A percentile compares a stretch with the other conserved stretches of the same genome.
phyloP scores from a whole-genome alignment of 2,113 vertebrate genomes.

The Hydrolagus affinis region DNA sequence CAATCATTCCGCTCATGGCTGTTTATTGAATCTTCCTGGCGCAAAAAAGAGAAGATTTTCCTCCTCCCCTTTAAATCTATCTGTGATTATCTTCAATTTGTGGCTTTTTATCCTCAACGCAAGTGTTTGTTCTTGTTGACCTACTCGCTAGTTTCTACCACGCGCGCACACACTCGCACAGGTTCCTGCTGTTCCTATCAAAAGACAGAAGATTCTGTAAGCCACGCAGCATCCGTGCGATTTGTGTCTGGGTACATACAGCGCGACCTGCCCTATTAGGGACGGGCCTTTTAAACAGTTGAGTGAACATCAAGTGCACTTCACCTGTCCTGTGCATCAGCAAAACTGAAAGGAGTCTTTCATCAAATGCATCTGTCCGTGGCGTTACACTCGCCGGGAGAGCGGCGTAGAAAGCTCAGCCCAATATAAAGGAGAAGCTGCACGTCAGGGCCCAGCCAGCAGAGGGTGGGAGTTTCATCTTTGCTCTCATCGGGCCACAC shows the following conservation, averaged over 20 bases:
- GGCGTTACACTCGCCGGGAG: background rate
- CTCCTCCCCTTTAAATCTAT: too few species aligned
- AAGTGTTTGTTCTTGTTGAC: too few species aligned
- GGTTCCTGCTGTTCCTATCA: background rate
- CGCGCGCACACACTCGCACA: too few species aligned
- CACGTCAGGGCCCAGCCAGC: background rate
- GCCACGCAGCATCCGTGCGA: background rate
- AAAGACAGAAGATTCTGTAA: background rate
- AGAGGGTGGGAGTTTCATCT: background rate
- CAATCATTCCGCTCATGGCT: too few species aligned
- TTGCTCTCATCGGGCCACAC: background rate
- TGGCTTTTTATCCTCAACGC: too few species aligned
- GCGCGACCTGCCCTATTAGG: too few species aligned
- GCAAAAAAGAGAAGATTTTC: too few species aligned
- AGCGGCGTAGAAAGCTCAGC: background rate
- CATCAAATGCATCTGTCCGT: slow-evolving; percentile 9
- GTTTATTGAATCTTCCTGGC: too few species aligned
- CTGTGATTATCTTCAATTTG: too few species aligned
- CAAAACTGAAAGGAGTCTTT: background rate
- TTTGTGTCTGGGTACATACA: background rate
- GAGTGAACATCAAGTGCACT: slow-evolving; percentile 1
- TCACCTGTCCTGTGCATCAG: background rate
- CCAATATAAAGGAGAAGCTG: background rate
- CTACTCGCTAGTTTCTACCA: too few species aligned
- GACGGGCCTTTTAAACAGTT: background rate